Conservation (phyloP, 2,797 vertebrate species). For the Microcaecilia unicolor region DNA sequence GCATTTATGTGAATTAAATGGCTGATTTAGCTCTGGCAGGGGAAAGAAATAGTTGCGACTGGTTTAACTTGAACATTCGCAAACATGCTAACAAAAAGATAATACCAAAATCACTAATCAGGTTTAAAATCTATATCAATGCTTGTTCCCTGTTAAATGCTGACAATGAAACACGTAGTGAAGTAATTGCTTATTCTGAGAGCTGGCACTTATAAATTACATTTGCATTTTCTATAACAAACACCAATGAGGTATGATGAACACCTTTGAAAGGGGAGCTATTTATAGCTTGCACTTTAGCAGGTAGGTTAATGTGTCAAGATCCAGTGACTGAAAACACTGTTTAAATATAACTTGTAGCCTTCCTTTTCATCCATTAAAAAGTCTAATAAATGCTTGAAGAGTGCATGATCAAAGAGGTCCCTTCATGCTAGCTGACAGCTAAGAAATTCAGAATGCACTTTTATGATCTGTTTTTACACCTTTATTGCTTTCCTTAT, state of each 20-base stretch:
- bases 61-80: no score
- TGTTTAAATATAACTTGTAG: constrained; percentile 45
- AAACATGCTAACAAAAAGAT: no score
- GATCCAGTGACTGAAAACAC: constrained; percentile 36
- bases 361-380: constrained; percentile 43
- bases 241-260: constrained; percentile 38
- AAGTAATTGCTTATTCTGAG: constrained; percentile 31
- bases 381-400: constrained; percentile 46
- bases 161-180: constrained; percentile 25
- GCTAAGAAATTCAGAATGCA: constrained; percentile 27
- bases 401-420: constrained; percentile 51
- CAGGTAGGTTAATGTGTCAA: constrained; percentile 48
- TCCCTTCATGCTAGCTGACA: constrained; percentile 29
- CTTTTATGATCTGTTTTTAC: constrained; percentile 37
- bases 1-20: no score
- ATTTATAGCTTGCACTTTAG: constrained; percentile 47
- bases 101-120: no score
- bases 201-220: constrained; percentile 40
- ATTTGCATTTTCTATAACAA: constrained; percentile 44
- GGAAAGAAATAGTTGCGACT: no score
- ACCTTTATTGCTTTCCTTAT: constrained; percentile 26
- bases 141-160: no score
- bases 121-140: no score
- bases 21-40: constrained; percentile 11
- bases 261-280: constrained; percentile 32